A percentile compares a stretch with the other conserved stretches of the same genome.
These are phyloP conservation scores for Phyllopteryx taeniolatus DNA, from an alignment of 2,113 vertebrate species.

Conservation along the genomic window DNA sequence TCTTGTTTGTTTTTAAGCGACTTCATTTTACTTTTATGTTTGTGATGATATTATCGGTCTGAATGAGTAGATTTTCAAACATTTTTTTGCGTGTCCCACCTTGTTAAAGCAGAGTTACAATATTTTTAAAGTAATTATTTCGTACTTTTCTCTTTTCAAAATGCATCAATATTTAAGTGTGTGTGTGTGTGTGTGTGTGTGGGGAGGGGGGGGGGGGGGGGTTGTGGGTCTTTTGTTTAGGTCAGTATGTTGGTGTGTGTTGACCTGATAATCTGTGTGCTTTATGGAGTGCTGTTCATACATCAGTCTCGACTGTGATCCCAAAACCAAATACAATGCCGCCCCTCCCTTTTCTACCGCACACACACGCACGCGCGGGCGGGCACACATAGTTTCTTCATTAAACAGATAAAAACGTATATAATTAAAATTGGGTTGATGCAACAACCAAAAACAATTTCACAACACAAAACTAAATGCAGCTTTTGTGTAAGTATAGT, in stretches of 20 bases:
- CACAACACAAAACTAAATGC: neutral
- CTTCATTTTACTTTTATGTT: neutral
- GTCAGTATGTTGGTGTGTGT: slow-evolving; percentile 56
- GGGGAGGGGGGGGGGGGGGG: slow-evolving; percentile 20
- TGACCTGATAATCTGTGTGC: slow-evolving; percentile 73
- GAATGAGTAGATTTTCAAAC: neutral
- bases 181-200: neutral
- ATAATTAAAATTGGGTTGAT: neutral
- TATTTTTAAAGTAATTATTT: neutral
- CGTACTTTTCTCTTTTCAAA: neutral
- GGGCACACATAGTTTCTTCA: neutral
- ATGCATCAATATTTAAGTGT: neutral
- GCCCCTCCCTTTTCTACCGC: slow-evolving; percentile 36
- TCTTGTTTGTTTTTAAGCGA: neutral
- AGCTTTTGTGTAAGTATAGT: neutral
- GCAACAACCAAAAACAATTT: neutral
- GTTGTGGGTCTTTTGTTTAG: slow-evolving; percentile 44
- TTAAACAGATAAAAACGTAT: neutral
- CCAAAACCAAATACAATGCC: slow-evolving; percentile 64
- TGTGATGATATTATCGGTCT: neutral
- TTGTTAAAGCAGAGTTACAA: neutral
- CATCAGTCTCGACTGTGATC: slow-evolving; percentile 65
- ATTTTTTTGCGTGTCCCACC: neutral
- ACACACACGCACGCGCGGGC: slow-evolving; percentile 36
- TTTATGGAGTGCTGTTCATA: slow-evolving; percentile 74